Percentiles rank a stretch among this genome's conserved stretches.
phyloP scores from a whole-genome alignment of 2,888 invertebrate genomes.

The Xylota segnis region DNA sequence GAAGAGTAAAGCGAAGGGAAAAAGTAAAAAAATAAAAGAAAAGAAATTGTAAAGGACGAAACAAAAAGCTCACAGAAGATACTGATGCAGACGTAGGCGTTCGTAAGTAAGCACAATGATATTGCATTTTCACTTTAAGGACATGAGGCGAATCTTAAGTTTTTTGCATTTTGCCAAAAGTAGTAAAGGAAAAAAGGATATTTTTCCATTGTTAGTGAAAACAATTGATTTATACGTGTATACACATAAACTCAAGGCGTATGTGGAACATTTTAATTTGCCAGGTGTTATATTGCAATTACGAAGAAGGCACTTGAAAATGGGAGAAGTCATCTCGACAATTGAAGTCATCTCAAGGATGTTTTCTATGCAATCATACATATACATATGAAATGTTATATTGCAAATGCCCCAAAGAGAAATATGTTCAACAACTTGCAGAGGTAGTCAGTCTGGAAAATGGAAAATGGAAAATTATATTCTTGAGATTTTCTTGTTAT shows the following conservation, averaged over 20 bases:
- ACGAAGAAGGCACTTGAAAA: slow-evolving; percentile 37
- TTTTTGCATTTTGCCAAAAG: not conserved
- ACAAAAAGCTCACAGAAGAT: slow-evolving; percentile 19
- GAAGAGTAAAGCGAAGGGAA: slow-evolving; percentile 5
- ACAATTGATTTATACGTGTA: not conserved
- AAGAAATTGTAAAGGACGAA: slow-evolving; percentile 39
- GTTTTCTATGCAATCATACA: not conserved
- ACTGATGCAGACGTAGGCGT: slow-evolving; percentile 72
- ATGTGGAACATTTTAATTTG: slow-evolving; percentile 8
- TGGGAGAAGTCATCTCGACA: slow-evolving; percentile 2
- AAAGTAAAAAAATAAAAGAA: slow-evolving; percentile 28
- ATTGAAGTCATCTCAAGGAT: slow-evolving; percentile 24
- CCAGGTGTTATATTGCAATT: slow-evolving; percentile 14
- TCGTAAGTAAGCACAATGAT: slow-evolving; percentile 64
- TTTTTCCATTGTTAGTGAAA: not conserved
- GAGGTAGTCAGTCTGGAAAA: slow-evolving; percentile 43
- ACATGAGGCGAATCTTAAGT: not conserved
- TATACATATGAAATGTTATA: slow-evolving; percentile 3
- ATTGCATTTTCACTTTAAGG: slow-evolving; percentile 6
- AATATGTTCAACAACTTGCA: slow-evolving; percentile 51
- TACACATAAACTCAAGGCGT: not conserved
- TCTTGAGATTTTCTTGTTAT: slow-evolving; percentile 47
- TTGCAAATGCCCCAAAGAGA: slow-evolving; percentile 62
- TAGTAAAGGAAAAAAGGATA: not conserved
- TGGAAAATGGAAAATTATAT: slow-evolving; percentile 5